Base-by-base conservation (phyloP, 2,888 invertebrate species). In the Gastrophysa polygoni region DNA sequence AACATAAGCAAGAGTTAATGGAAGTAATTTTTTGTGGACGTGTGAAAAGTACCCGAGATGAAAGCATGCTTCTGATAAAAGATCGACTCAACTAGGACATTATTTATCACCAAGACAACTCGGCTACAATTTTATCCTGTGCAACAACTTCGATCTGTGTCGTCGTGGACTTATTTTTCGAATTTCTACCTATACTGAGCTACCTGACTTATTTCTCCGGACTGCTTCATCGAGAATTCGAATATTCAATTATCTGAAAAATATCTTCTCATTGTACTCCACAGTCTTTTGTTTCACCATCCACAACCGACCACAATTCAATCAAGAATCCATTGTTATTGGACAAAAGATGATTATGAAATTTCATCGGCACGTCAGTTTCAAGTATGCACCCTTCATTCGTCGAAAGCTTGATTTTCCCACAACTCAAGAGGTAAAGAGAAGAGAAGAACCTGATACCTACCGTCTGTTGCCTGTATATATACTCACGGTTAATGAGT, bases 281-380 rank as follows among this genome's bases (percentile, higher is more conserved):
- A 11, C 10, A 2, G 17, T 14, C 20, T 20, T 38, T 14, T 11
- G 28, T 34, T 34, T 51, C 29, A n/a, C 7, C 32, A 21, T 54
- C 34, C 43, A 54, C 17, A 38, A 21, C 16, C 21, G 21, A 24
- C 54, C 28, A n/a, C 38, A 38, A 38, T 54, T 24, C 54, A 54
- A 43, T 54, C 54, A 54, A 54, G 24, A 24, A 28, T 6, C 43
- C 54, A 43, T 54, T 54, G 54, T 54, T 43, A 21, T 24, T 10
- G 10, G 11, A 54, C 14, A 16, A 20, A 17, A 54, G 43, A 54
- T 43, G 16, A 54, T 54, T 54, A 54, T 54, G 43, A 28, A 54
- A 54, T 54, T 54, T 24, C 54, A 54, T 43, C 44, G 28, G 43
- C 54, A 54, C 54, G 52, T 52, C 54, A 54, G 11, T 7, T 38